Conservation (phyloP, 1,140 invertebrate genomes). For the Onthophagus taurus region DNA sequence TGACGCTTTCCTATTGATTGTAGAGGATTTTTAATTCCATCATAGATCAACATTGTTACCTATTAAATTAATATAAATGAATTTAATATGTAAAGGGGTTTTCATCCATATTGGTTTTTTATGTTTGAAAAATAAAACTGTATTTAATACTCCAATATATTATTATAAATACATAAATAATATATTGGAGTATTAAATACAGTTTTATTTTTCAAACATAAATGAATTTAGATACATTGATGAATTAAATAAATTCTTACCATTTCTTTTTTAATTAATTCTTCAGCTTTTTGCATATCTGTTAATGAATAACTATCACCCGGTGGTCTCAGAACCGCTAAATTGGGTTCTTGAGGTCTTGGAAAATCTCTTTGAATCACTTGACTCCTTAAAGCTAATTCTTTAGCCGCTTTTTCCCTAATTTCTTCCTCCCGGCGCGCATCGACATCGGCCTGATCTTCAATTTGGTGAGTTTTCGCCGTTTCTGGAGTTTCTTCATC, state of each 20-base stretch:
- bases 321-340: slow-evolving; percentile 63
- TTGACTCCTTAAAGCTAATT: slow-evolving; percentile 72
- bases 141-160: too few relatives aligned
- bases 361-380: slow-evolving; percentile 85
- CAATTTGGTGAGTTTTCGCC: slow-evolving; percentile 41
- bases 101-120: too few relatives aligned
- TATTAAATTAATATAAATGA: too few relatives aligned
- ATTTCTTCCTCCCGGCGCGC: slow-evolving; percentile 53
- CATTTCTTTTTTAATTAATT: slow-evolving; percentile 96
- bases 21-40: slow-evolving; percentile 60
- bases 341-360: slow-evolving; percentile 79
- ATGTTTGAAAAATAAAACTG: too few relatives aligned
- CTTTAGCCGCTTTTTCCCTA: slow-evolving; percentile 43
- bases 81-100: too few relatives aligned
- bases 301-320: slow-evolving; percentile 64
- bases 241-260: too few relatives aligned
- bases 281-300: slow-evolving; percentile 92
- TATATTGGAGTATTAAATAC: too few relatives aligned
- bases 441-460: slow-evolving; percentile 89
- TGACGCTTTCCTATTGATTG: slow-evolving; percentile 34
- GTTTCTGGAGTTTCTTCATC: slow-evolving; percentile 44
- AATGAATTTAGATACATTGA: too few relatives aligned
- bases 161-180: too few relatives aligned
- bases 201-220: too few relatives aligned
- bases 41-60: slow-evolving; percentile 88